Percentiles rank a stretch among this genome's conserved stretches.
phyloP scores from a whole-genome alignment of 2,113 vertebrate species.

The Strix uralensis region DNA sequence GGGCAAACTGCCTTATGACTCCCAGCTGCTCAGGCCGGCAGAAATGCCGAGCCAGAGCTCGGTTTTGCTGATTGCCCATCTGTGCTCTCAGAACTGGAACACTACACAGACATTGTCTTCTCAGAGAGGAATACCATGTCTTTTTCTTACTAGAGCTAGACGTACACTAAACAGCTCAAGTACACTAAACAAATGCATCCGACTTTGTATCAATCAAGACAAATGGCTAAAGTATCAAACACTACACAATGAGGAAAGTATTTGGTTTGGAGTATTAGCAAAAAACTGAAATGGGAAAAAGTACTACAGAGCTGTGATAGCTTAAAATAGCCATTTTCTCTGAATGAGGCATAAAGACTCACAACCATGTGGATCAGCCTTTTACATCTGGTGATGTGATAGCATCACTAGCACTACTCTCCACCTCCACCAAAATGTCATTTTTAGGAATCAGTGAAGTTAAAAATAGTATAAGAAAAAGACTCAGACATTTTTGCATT shows the following conservation, averaged over 20 bases:
- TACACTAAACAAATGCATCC: neutral
- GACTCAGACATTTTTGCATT: neutral
- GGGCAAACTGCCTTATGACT: fast-evolving
- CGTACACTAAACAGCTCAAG: neutral
- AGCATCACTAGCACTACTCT: neutral
- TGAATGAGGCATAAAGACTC: neutral
- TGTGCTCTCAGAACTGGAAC: neutral
- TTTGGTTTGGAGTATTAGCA: neutral
- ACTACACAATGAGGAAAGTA: neutral
- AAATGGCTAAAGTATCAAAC: neutral
- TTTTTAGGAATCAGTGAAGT: neutral
- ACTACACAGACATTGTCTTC: neutral
- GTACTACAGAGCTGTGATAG: neutral
- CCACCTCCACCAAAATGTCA: neutral
- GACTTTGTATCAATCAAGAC: neutral
- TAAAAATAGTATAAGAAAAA: neutral
- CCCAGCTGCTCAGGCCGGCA: neutral
- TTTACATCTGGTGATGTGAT: neutral
- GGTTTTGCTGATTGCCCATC: neutral
- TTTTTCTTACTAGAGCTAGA: neutral
- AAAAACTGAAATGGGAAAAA: neutral
- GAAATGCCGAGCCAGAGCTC: neutral
- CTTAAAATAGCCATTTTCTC: neutral
- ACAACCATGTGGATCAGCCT: neutral
- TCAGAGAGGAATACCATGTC: neutral